These are phyloP conservation scores for Mallotus villosus DNA, from an alignment of 2,797 vertebrate species.

Conservation along the genomic window DNA sequence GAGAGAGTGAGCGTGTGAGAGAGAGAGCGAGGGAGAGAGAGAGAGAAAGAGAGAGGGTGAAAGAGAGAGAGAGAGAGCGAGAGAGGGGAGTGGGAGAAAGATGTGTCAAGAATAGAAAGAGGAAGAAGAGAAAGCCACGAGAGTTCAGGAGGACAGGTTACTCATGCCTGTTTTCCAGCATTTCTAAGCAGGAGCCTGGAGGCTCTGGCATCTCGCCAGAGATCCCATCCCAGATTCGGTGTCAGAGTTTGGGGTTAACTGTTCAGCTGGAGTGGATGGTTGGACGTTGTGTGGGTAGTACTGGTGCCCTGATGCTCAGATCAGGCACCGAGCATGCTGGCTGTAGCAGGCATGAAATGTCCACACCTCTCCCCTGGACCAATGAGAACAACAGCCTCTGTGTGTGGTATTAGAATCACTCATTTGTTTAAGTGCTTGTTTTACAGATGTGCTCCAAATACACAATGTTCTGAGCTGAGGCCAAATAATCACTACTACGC, in stretches of 20 bases:
- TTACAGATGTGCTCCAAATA: not conserved
- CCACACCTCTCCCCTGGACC: not conserved
- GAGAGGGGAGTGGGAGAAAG: conserved; percentile 15
- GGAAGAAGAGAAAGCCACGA: not conserved
- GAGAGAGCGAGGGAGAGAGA: not conserved
- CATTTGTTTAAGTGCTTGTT: conserved; percentile 7
- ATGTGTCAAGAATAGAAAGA: conserved; percentile 5
- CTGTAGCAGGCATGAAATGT: not conserved
- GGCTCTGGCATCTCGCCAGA: not conserved
- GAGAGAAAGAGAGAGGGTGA: not conserved
- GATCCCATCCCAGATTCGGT: not conserved
- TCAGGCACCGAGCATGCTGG: not conserved
- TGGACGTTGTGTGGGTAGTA: not conserved
- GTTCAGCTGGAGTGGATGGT: not conserved
- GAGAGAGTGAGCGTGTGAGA: too few relatives aligned
- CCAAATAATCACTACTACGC: not conserved
- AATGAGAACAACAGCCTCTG: conserved; percentile 9
- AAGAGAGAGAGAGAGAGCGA: not conserved
- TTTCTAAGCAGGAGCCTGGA: not conserved
- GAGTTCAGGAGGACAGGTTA: not conserved
- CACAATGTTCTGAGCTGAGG: not conserved
- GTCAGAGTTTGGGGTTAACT: not conserved
- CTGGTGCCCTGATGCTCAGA: not conserved
- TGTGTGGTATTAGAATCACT: not conserved
- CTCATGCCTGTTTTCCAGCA: too few relatives aligned